A percentile compares a stretch with the other conserved stretches of the same genome.
These are phyloP conservation scores for Drosophila nikananu DNA, from an alignment of 1,140 invertebrate genomes.

Conservation along the genomic window DNA sequence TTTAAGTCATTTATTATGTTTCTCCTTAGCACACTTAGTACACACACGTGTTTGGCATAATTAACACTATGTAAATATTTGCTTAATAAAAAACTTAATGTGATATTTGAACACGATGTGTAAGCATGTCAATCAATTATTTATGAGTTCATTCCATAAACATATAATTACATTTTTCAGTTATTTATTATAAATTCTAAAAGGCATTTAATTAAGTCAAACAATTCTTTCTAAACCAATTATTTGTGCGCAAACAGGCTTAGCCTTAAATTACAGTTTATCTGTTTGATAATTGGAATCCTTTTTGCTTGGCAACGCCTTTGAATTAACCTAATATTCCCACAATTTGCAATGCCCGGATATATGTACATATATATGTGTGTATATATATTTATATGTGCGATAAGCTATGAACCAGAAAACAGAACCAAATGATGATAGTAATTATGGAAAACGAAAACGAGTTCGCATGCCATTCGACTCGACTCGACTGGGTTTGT, in stretches of 20 bases:
- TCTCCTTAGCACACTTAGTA: neutral
- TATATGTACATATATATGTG: neutral
- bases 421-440: conserved; percentile 23
- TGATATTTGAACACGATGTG: neutral
- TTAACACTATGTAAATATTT: neutral
- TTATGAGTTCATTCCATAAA: neutral
- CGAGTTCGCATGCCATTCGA: conserved; percentile 19
- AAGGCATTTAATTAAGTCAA: neutral
- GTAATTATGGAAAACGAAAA: conserved; percentile 35
- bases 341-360: too few species aligned
- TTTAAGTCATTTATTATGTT: neutral
- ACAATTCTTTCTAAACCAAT: neutral
- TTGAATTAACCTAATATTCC: conserved; percentile 6
- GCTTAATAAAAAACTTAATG: neutral
- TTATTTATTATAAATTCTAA: neutral
- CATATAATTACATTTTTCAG: neutral
- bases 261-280: conserved; percentile 2
- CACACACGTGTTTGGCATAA: neutral
- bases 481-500: conserved; percentile 1
- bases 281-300: conserved; percentile 12
- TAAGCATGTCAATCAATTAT: neutral
- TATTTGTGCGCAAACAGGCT: neutral
- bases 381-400: neutral
- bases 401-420: conserved; percentile 3
- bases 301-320: conserved; percentile 14